Evolutionary conservation across 92 coral and sea anemone species (phyloP), one percentile per base, ranked within the genome.

Genomic region (Zoanthus solanderi): DNA sequence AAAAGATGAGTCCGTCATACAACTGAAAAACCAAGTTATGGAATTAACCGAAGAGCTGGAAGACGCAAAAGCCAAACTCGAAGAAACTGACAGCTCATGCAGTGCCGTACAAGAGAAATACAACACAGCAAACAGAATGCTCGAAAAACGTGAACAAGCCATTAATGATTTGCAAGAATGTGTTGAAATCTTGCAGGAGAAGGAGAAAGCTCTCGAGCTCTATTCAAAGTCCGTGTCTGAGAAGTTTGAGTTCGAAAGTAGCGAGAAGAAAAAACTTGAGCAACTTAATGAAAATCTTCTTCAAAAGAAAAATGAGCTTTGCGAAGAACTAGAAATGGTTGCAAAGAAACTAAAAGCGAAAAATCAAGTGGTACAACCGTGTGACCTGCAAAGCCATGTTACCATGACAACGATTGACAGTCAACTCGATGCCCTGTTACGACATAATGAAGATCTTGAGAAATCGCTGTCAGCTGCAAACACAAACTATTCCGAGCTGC

Each of bases 141-240:
- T 95, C 0, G 89, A 91, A 46, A 86, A 87, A 53, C 94, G 96
- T 15, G 94, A 93, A 65, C 89, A 93, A 17, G 89, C 93, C 11
- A 79, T 95, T 11, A 60, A 68, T 16, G 96, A 93, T 15, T 84
- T 95, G 34, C 86, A 91, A 45, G 93, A 93, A 65, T 91, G 87
- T 72, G 88, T 93, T 15, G 98, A 95, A 66, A 83, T 93, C 0
- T 91, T 91, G n/a, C 94, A 95, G 69, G 95, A 93, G 46, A 93
- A 91, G 50, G 98, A 95, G 66, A 95, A 93, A 82, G 87, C 94
- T 15, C 29, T 95, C 42, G 94, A 89, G 54, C 76, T 95, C 57
- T 93, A 91, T 73, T 95, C 98, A 48, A 95, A 95, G 72, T 93
- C 96, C 13, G 93, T 95, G 68, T 78, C 96, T 12, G 96, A 93